Base-by-base conservation (phyloP, 2,888 invertebrate species). In the Plagiodera versicolora region DNA sequence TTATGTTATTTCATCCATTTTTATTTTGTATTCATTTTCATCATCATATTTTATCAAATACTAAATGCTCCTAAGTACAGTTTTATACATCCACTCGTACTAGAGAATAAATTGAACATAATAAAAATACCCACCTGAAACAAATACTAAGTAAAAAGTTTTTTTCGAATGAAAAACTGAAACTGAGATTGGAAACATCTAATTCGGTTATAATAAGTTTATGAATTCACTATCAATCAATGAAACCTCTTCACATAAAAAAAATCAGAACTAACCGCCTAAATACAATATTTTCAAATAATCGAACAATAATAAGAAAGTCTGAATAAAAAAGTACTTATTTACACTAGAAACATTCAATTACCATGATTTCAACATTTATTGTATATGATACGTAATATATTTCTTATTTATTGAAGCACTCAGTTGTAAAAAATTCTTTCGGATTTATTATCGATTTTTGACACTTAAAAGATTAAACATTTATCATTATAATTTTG, bases 331-430 rank as follows among this genome's bases (percentile, higher is more conserved):
- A 63, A 64, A 65, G 64, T 67, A 65, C 64, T 64, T 65, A 68
- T 68, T 64, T 64, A 68, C 67, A 68, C 65, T 61, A 66, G 66
- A 64, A 64, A 67, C 63, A 67, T 65, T 63, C 58, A 61, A 39
- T 60, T 63, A 60, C 61, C 28, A 64, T 63, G 58, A 58, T 66
- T 59, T 63, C 61, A 67, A 67, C 66, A 67, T 64, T 66, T 66
- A 67, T 59, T 61, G 61, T 63, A 66, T 63, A 61, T 24, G 24
- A 61, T 65, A 59, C 63, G 47, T 60, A 50, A 45, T 45, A 28
- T 60, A 50, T 56, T 61, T 67, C 61, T 62, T 63, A 66, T 63
- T 61, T 65, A 64, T 64, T 61, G 65, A 66, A 63, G 61, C 64
- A 68, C 66, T 66, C 68, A 49, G 50, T 48, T 56, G 57, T 58